Evolutionary conservation across 2,888 invertebrate species (phyloP).

Genomic region (Acholoe squamosa): DNA sequence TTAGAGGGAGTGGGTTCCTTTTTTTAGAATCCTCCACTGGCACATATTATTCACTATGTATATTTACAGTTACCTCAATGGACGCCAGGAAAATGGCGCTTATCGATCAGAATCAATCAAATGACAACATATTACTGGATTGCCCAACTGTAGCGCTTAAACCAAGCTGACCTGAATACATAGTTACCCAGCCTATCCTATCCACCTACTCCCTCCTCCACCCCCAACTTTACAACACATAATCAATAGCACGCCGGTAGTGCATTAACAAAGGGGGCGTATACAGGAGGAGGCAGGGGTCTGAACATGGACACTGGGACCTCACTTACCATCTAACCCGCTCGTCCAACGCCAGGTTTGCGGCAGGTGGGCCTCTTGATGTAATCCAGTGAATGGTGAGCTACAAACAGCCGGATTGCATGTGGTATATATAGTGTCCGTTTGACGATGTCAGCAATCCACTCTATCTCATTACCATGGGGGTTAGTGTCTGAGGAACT

Average conservation of each 20-base stretch:
- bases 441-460: neutral
- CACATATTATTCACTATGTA: too few relatives aligned
- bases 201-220: neutral
- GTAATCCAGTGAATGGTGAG: constrained; percentile 46
- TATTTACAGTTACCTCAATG: neutral
- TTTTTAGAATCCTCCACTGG: too few relatives aligned
- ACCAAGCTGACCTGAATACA: constrained; percentile 37
- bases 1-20: neutral
- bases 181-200: neutral
- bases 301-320: neutral
- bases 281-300: neutral
- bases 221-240: neutral
- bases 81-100: neutral
- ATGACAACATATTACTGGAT: constrained; percentile 33
- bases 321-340: constrained; percentile 5
- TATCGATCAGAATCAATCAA: constrained; percentile 45
- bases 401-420: constrained; percentile 17
- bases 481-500: neutral
- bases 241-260: constrained; percentile 4
- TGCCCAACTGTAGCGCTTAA: neutral
- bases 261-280: neutral
- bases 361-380: constrained; percentile 28
- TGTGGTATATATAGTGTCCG: neutral
- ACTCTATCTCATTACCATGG: neutral
- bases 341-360: neutral